A percentile compares a stretch with the other conserved stretches of the same genome.
Conservation (phyloP, 2,888 invertebrate genomes). For the Rhorus exstirpatorius region DNA sequence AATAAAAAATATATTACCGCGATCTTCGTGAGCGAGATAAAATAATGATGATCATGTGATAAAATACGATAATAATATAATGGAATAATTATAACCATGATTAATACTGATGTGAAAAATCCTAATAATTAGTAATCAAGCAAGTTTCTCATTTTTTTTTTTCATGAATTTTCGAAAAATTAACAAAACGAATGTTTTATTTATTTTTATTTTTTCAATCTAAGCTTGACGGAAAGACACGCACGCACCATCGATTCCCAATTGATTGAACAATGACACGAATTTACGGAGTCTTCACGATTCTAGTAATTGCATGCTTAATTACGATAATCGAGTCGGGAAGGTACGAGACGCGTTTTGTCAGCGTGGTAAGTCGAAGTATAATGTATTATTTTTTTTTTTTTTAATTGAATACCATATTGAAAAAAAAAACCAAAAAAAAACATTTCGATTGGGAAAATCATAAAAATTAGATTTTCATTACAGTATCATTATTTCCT, state of each 20-base stretch:
- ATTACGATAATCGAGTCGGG: slow-evolving; percentile 14
- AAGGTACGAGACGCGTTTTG: slow-evolving; percentile 69
- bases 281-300: background rate
- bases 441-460: background rate
- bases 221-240: slow-evolving; percentile 7
- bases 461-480: too few species aligned
- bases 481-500: too few species aligned
- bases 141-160: too few species aligned
- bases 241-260: background rate
- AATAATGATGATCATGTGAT: too few species aligned
- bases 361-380: slow-evolving; percentile 76
- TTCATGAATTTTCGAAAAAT: background rate
- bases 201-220: background rate
- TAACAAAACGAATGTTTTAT: too few species aligned
- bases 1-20: too few species aligned
- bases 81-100: too few species aligned
- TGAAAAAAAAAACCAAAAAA: background rate
- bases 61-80: too few species aligned
- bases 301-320: slow-evolving; percentile 53
- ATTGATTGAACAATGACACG: slow-evolving; percentile 27
- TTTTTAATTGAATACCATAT: too few species aligned
- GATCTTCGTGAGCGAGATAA: too few species aligned
- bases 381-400: background rate
- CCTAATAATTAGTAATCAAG: too few species aligned
- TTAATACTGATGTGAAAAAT: too few species aligned